phyloP scores from a whole-genome alignment of 2,797 vertebrate genomes.

The Lycodopsis pacificus region DNA sequence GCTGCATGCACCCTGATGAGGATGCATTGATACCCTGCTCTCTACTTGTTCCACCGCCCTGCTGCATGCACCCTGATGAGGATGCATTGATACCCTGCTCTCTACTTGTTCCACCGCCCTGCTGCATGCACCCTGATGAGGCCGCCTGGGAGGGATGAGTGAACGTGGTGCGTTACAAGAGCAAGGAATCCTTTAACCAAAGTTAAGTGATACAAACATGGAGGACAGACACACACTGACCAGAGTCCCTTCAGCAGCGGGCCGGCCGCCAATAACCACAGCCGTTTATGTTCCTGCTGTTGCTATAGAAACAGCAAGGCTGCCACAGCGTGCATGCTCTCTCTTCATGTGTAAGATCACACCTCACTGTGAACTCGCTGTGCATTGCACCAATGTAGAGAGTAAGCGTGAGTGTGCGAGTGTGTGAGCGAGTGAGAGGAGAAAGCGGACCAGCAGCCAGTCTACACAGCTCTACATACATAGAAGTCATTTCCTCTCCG shows the following conservation, averaged over 20 bases:
- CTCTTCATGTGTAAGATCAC: slow-evolving; percentile 1
- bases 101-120: too few relatives aligned
- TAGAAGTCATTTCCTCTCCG: slow-evolving; percentile 5
- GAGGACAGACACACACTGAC: slow-evolving; percentile 19
- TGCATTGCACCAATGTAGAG: slow-evolving; percentile 10
- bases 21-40: too few relatives aligned
- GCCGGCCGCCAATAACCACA: slow-evolving; percentile 49
- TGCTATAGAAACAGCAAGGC: slow-evolving; percentile 81
- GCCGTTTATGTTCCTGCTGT: slow-evolving; percentile 81
- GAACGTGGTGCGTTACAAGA: background rate
- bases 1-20: too few relatives aligned
- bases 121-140: background rate
- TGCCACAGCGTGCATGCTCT: slow-evolving; percentile 53
- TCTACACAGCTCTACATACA: background rate
- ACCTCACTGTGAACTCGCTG: slow-evolving; percentile 34
- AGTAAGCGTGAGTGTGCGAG: background rate
- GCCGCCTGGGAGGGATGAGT: background rate
- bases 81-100: too few relatives aligned
- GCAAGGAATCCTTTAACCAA: background rate
- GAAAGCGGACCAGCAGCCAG: slow-evolving; percentile 6
- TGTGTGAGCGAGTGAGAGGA: background rate
- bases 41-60: too few relatives aligned
- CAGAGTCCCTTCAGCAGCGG: slow-evolving; percentile 69
- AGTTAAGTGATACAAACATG: background rate
- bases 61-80: too few relatives aligned